Conservation (phyloP, 92 coral and sea anemone genomes). For the Micromussa lordhowensis region DNA sequence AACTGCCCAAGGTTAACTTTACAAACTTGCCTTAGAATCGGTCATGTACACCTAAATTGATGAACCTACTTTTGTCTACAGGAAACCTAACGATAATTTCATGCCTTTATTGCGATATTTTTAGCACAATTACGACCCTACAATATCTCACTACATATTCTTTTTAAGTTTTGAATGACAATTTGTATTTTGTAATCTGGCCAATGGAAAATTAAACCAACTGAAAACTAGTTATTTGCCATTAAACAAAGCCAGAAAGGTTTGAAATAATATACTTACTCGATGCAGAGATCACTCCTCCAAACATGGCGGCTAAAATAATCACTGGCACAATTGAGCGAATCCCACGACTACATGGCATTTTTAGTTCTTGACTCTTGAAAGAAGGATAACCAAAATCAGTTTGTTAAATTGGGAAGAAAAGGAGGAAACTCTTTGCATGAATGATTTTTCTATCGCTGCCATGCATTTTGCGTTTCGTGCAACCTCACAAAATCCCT, state of each 20-base stretch:
- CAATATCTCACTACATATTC: neutral
- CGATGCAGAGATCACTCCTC: neutral
- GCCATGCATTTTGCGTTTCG: neutral
- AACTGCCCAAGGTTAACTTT: neutral
- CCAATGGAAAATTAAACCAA: neutral
- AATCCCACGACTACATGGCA: neutral
- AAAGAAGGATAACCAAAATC: neutral
- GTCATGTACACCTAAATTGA: neutral
- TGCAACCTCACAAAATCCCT: neutral
- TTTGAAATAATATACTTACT: slow-evolving; percentile 1
- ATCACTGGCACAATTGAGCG: neutral
- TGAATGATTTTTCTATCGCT: neutral
- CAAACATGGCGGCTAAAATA: neutral
- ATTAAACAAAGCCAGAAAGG: neutral
- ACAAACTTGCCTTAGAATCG: neutral
- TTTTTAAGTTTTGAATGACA: neutral
- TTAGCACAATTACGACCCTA: neutral
- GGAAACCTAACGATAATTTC: neutral
- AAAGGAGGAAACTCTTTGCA: neutral
- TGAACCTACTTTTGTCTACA: neutral
- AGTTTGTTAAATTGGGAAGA: neutral
- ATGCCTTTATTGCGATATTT: neutral
- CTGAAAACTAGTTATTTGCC: neutral
- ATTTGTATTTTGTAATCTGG: neutral
- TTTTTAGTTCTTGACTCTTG: neutral